Percentiles rank a stretch among this genome's conserved stretches.
These are phyloP conservation scores for Poecilus cupreus DNA, from an alignment of 2,888 invertebrate species.

Conservation along the genomic window DNA sequence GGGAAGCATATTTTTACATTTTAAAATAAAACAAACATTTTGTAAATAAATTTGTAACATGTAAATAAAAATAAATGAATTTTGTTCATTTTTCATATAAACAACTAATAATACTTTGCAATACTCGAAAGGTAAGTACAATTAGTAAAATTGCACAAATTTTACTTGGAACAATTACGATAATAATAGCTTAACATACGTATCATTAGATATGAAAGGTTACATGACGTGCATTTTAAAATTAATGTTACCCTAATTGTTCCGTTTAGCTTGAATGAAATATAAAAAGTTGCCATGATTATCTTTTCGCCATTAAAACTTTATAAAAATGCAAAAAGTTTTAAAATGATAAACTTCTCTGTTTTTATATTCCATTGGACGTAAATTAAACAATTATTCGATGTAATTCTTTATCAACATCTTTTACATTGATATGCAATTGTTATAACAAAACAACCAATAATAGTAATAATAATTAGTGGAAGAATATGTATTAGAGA, in stretches of 20 bases:
- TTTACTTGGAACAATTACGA: background rate
- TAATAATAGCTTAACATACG: background rate
- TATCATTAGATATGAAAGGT: background rate
- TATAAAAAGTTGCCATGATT: constrained; percentile 37
- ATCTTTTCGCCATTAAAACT: constrained; percentile 54
- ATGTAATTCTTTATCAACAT: constrained; percentile 38
- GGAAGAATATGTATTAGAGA: constrained; percentile 34
- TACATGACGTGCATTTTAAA: background rate
- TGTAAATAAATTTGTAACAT: constrained; percentile 24
- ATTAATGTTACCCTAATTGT: background rate
- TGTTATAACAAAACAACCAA: constrained; percentile 3
- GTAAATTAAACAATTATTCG: constrained; percentile 52
- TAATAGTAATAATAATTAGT: too few relatives aligned
- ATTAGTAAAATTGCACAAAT: constrained; percentile 13
- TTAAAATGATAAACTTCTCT: constrained; percentile 7
- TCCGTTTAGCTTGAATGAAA: background rate
- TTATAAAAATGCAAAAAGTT: constrained; percentile 57
- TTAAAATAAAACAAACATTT: constrained; percentile 19
- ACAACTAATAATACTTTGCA: constrained; percentile 38
- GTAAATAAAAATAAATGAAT: constrained; percentile 4
- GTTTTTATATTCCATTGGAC: constrained; percentile 40
- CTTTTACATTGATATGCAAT: constrained; percentile 51
- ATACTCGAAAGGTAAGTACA: constrained; percentile 15
- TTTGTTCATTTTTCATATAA: background rate
- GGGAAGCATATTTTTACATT: constrained; percentile 58